Evolutionary conservation across 1,140 invertebrate genomes (phyloP), one percentile per base, ranked within the genome.

Genomic region (Thereuonema tuberculata): DNA sequence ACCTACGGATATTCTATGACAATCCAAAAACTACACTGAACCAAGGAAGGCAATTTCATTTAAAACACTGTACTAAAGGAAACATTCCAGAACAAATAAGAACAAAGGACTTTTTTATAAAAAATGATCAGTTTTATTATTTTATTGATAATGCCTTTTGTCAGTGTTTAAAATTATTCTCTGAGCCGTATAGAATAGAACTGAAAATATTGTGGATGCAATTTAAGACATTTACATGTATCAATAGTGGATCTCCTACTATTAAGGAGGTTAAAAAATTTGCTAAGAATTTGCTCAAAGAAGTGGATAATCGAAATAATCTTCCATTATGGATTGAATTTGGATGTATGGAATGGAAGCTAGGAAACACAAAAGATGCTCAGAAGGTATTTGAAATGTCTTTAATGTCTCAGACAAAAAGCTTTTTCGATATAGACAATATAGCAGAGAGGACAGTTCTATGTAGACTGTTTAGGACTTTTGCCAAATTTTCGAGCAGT

Each of bases 251-350:
- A n/a, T n/a, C n/a, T n/a, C n/a, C n/a, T n/a, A n/a, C 17, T 37
- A 9, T 37, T 37, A 75, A 73, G 47, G 67, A 72, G 54, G 59
- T 71, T 2, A 71, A 69, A 57, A 75, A 73, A 63, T 64, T 69
- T 61, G 64, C 67, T 23, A 74, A 76, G 66, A 66, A 63, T 56
- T 48, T 76, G 21, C 63, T 78, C 17, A 72, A 74, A 62, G 67
- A 71, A 63, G 64, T 67, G 15, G 64, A 68, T 26, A 75, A 74
- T 62, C 65, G 76, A 54, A 75, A 72, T 56, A 70, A 72, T 60
- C 64, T 77, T 12, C 46, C 63, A n/a, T 50, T 77, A 21, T 78
- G 76, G 72, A 63, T 63, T 53, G 65, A 65, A n/a, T 77, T 75
- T 63, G 70, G 68, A 31, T 60, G 65, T 43, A 61, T 73, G 29